These are phyloP conservation scores for Palythoa grandiflora DNA, from an alignment of 92 coral and sea anemone species.

Conservation along the genomic window DNA sequence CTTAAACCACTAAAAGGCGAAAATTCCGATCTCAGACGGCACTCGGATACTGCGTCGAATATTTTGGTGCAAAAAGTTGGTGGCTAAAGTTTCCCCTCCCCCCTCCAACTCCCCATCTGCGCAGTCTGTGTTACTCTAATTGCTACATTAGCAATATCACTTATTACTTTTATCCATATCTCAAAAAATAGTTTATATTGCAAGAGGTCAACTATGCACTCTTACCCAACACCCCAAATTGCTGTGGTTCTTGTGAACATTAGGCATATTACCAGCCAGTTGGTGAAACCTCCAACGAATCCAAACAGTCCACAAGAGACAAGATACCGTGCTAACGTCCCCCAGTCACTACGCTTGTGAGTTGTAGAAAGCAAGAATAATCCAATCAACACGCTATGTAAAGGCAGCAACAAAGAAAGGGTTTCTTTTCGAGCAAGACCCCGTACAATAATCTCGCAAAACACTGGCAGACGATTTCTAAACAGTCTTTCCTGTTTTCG, in stretches of 20 bases:
- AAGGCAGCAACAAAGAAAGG: slow-evolving; percentile 65
- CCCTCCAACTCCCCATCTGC: too few relatives aligned
- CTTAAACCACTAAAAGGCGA: too few relatives aligned
- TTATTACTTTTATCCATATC: not conserved
- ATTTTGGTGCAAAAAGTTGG: too few relatives aligned
- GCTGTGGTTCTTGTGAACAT: slow-evolving; percentile 69
- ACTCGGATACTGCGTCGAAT: too few relatives aligned
- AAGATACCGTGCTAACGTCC: slow-evolving; percentile 70
- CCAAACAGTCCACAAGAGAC: slow-evolving; percentile 88
- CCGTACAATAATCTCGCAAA: slow-evolving; percentile 62
- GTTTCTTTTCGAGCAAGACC: slow-evolving; percentile 74
- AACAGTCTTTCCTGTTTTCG: slow-evolving; percentile 62
- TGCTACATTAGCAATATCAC: not conserved
- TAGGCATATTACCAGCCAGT: slow-evolving; percentile 73
- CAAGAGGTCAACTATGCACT: not conserved
- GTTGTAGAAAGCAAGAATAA: slow-evolving; percentile 67
- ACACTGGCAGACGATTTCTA: slow-evolving; percentile 77
- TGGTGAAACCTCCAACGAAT: slow-evolving; percentile 76
- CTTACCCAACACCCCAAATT: slow-evolving; percentile 84
- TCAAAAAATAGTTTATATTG: not conserved
- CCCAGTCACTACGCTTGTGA: slow-evolving; percentile 34
- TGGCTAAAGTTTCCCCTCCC: too few relatives aligned
- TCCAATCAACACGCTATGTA: slow-evolving; percentile 77
- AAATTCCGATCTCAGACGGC: too few relatives aligned
- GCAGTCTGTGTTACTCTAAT: too few relatives aligned